Evolutionary conservation across 1,140 invertebrate genomes (phyloP), one percentile per base, ranked within the genome.

Genomic region (Paralvinella palmiformis): DNA sequence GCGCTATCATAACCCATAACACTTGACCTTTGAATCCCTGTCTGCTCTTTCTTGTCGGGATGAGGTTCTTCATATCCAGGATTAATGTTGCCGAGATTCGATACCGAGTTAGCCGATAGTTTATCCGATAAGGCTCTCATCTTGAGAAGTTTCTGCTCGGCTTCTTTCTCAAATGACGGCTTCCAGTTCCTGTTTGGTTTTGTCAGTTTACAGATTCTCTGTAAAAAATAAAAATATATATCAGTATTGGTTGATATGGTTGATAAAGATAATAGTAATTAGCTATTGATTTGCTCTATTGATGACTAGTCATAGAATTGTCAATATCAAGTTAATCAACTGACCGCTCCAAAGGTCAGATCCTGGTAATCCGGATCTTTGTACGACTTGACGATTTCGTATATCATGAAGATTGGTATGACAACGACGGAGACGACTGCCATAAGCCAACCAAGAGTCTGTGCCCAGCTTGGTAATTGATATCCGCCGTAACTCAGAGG

Each of bases 361-460:
- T 48, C 58, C 22, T 65, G 58, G 48, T 60, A 65, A n/a, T 53
- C 45, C 15, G 15, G 41, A 7, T 65, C 20, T 1, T 52, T 24
- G 58, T 61, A 65, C 0, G 64, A 65, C 20, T 32, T 48, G 33
- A 32, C 33, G 44, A 61, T 55, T 37, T 48, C 48, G 31, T 52
- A 48, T 10, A 65, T 35, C 3, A 58, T 27, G 1, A 36, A 22
- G 29, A 62, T 31, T 20, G 37, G 31, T 22, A 65, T 45, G 13
- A 60, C 24, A 5, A 35, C 20, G 1, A 61, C 35, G 0, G 57
- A 59, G 17, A 32, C 58, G 1, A 65, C 37, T 20, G 64, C 64
- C 64, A 65, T 65, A 20, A 62, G 33, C 64, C 57, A 61, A 6
- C 64, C 64, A 0, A 65, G 32, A 13, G 29, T 58, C 45, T 65